Evolutionary conservation across 2,113 vertebrate species (phyloP), one percentile per base, ranked within the genome.

Genomic region (Benthochromis sp.): DNA sequence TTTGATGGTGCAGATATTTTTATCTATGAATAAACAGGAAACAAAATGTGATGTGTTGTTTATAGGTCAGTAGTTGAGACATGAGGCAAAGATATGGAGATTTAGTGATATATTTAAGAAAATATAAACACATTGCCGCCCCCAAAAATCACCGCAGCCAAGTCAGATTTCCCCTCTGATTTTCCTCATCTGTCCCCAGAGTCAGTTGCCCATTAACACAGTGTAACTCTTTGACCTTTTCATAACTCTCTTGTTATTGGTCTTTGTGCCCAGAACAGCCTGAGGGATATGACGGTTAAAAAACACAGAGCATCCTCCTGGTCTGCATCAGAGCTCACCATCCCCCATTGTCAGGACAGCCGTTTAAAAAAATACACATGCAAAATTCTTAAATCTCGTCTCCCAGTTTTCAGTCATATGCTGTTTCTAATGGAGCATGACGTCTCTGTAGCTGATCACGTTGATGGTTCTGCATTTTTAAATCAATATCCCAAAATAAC

Each of bases 171-270:
- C 73, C 27, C 43, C 12, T 82, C 27, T 47, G 76, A 52, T 89
- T 54, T 80, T 89, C 50, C 19, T 53, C 54, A 50, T 21, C 38
- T 59, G 31, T 76, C 63, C 36, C 71, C 83, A 79, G 81, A 90
- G 78, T 86, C 81, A 84, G 81, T 36, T 81, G 84, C 83, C 69
- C 86, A 85, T 91, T 88, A 88, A 90, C 76, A 90, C 84, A 85
- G 73, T 83, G 61, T 53, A 84, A 80, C 86, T 92, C 83, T 69
- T 87, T 95, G 93, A 94, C 94, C 93, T 95, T 93, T 95, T 87
- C 91, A 85, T 73, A 86, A 89, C 86, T 83, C 55, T 38, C 76
- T 43, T 80, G 84, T 88, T 88, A 83, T 91, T 85, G 82, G 84
- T 89, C 88, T 89, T 69, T 92, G 47, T 76, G 66, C 87, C 79